Base-by-base conservation (phyloP, 2,888 invertebrate genomes). In the Lypha dubia region DNA sequence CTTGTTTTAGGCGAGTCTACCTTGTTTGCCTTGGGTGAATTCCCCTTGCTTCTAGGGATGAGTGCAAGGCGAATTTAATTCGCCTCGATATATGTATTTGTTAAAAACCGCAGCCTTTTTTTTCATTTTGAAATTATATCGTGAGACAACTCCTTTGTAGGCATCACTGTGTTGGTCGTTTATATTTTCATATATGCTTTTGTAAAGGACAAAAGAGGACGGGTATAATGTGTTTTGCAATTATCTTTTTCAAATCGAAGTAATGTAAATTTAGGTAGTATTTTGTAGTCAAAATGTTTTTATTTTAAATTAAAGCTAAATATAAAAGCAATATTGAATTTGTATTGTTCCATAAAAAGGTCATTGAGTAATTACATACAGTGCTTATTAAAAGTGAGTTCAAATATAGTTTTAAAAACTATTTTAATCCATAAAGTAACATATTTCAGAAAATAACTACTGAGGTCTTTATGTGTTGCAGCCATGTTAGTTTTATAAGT, bases 401-500 rank as follows among this genome's bases (percentile, higher is more conserved):
- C 3, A 41, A 32, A 53, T n/a, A 35, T 5, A 32, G 15, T n/a
- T 75, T 0, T 9, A 44, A 32, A 6, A 20, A 65, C 28, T 17
- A 56, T 44, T 20, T 5, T n/a, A 20, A 13, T 7, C 0, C 8
- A 22, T 11, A 63, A 22, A 17, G 17, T 53, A 0, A 9, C 9
- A 7, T 38, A 15, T 13, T 38, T 11, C 38, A 38, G 6, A 32
- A 65, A 75, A 58, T 51, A 24, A 56, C 38, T 77, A 67, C 84
- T 76, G 79, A 84, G 65, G 56, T 77, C 58, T 84, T 83, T 84
- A 53, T 38, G 15, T 35, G 22, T 68, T 79, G 83, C 83, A 83
- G 77, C 77, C 77, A 79, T 83, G 83, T 86, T 86, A 88, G 87
- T 87, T 87, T 86, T 85, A 87, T 84, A 86, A 88, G 87, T 88